phyloP scores from a whole-genome alignment of 2,113 vertebrate species.

The Hippocampus abdominalis region DNA sequence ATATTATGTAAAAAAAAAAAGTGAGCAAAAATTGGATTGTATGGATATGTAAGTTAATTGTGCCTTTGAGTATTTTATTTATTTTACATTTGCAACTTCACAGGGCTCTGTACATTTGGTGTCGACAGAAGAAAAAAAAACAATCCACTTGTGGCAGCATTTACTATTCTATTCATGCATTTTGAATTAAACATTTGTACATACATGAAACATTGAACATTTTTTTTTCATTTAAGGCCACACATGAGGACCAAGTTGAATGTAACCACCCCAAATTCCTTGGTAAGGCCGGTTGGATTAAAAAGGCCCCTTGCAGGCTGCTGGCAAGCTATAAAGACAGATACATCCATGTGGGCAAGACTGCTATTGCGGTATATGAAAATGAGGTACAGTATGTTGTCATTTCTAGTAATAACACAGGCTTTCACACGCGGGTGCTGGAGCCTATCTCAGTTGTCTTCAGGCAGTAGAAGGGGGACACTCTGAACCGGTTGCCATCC shows the following conservation, averaged over 20 bases:
- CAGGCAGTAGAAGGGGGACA: no score
- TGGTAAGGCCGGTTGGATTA: slow-evolving; percentile 90
- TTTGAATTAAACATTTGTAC: slow-evolving; percentile 13
- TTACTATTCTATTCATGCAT: not conserved
- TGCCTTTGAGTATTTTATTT: no score
- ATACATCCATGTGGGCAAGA: slow-evolving; percentile 83
- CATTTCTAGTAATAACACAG: not conserved
- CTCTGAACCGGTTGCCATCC: no score
- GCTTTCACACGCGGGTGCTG: no score
- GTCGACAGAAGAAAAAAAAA: not conserved
- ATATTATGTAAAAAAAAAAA: no score
- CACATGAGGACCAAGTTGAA: slow-evolving; percentile 60
- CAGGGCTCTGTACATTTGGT: not conserved
- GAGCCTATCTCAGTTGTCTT: no score
- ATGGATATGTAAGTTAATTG: no score
- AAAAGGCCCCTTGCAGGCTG: slow-evolving; percentile 82
- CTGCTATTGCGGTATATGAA: slow-evolving; percentile 83
- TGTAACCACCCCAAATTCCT: slow-evolving; percentile 56
- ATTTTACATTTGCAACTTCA: not conserved
- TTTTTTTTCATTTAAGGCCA: slow-evolving; percentile 14
- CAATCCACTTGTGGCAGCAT: no score
- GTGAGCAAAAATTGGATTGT: no score
- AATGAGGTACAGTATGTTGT: slow-evolving; percentile 77
- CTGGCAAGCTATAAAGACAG: slow-evolving; percentile 88
- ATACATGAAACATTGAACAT: not conserved